Evolutionary conservation across 2,797 vertebrate genomes (phyloP), one percentile per base, ranked within the genome.

Genomic region (Pseudomugil gertrudae): DNA sequence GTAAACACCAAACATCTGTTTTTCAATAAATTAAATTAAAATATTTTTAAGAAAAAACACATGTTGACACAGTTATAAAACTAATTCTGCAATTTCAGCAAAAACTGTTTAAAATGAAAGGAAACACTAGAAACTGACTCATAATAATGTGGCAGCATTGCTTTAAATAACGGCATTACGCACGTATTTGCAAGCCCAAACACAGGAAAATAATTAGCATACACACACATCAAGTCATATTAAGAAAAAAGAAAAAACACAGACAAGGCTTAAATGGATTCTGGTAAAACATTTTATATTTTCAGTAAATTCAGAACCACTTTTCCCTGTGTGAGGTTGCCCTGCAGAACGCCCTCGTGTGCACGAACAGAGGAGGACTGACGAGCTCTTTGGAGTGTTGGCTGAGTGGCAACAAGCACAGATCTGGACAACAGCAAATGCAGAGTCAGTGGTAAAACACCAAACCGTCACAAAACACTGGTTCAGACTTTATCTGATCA

Each of bases 201-300:
- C 14, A 38, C 27, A 21, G 1, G 35, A 36, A 36, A 36, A 36
- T n/a, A n/a, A n/a, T n/a, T n/a, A n/a, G 10, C 33, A 35, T 35
- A 4, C 50, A 47, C 29, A 58, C 14, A 51, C 3, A 36, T 30
- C 5, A 63, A 23, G 11, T 32, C 8, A 35, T 36, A 36, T 36
- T 15, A 50, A 45, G 24, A 0, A 23, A 43, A 35, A 30, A 30
- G 6, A 17, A 67, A 62, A 86, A 75, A 85, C 56, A 80, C 69
- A 10, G 43, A 45, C 19, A 60, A 73, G 64, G 30, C 77, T 23
- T 48, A 23, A 38, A 62, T 84, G 73, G 72, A 84, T 85, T 91
- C 80, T 87, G 80, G 78, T 83, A 83, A 84, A 91, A 87, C 79
- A 73, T 88, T 91, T 91, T 92, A 88, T 92, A 89, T 89, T 81